phyloP scores from a whole-genome alignment of 2,113 vertebrate genomes.

The Peromyscus maniculatus region DNA sequence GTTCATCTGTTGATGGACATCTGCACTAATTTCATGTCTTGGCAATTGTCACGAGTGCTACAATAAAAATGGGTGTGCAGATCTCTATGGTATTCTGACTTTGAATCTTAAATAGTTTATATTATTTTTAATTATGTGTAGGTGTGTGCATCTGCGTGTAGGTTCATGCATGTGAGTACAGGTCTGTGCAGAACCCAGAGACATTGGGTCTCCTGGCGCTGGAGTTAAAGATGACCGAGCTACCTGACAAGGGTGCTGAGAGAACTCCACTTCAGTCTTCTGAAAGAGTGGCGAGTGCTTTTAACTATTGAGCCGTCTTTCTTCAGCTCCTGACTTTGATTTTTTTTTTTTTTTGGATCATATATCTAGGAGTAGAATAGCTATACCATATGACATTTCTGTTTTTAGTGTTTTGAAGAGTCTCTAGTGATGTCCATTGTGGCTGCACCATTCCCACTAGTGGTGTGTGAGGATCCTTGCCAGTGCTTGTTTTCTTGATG shows the following conservation, averaged over 20 bases:
- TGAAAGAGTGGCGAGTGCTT: background rate
- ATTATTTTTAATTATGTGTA: background rate
- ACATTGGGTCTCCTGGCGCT: background rate
- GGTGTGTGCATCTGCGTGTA: background rate
- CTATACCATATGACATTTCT: background rate
- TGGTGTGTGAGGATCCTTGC: background rate
- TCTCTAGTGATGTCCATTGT: background rate
- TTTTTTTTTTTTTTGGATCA: background rate
- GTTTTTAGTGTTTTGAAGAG: background rate
- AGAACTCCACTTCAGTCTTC: background rate
- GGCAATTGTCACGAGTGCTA: background rate
- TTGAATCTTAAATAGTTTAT: background rate
- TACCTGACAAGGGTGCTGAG: background rate
- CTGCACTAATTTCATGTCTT: background rate
- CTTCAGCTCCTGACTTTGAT: background rate
- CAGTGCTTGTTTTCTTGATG: background rate
- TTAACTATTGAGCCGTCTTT: background rate
- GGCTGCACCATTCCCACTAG: too few species aligned
- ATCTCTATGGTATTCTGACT: background rate
- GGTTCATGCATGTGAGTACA: background rate
- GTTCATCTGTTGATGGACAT: background rate
- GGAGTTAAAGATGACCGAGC: background rate
- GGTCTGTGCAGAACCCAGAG: background rate
- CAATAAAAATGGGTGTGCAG: background rate
- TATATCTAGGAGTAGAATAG: background rate